Conservation (phyloP, 2,113 vertebrate genomes). For the Heloderma charlesbogerti region DNA sequence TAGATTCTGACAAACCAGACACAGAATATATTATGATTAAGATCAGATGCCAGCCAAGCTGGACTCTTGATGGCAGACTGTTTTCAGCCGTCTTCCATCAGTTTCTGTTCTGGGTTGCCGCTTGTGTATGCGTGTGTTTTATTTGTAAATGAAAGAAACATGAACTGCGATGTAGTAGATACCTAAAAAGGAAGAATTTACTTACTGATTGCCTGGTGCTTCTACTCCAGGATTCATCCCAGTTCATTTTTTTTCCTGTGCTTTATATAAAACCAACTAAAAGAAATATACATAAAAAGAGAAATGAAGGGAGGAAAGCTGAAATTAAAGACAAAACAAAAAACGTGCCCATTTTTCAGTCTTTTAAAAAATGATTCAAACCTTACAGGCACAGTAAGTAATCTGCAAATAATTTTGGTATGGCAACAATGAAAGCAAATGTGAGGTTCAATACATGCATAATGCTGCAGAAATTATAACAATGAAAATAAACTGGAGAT, state of each 20-base stretch:
- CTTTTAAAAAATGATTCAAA: not conserved
- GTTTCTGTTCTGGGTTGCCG: conserved; percentile 38
- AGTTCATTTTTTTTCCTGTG: conserved; percentile 60
- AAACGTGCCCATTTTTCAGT: not conserved
- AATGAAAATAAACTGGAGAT: not conserved
- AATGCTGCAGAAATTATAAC: not conserved
- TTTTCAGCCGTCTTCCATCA: conserved; percentile 74
- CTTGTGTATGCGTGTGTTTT: conserved; percentile 11
- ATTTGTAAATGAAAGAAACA: conserved; percentile 62
- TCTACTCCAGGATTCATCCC: conserved; percentile 54
- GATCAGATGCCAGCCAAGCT: conserved; percentile 88
- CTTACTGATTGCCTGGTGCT: conserved; percentile 59
- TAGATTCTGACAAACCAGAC: conserved; percentile 93
- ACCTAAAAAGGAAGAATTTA: conserved; percentile 62
- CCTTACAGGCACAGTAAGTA: not conserved
- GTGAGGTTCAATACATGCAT: too few species aligned
- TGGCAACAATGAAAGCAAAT: not conserved
- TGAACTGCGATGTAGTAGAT: conserved; percentile 58
- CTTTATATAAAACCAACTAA: conserved; percentile 18
- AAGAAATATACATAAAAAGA: conserved; percentile 47
- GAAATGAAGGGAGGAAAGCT: conserved; percentile 30
- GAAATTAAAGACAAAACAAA: not conserved
- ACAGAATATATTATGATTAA: conserved; percentile 95
- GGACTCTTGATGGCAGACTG: conserved; percentile 76
- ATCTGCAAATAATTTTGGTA: not conserved